Evolutionary conservation across 2,797 vertebrate species (phyloP).

Genomic region (Calcarius lapponicus): DNA sequence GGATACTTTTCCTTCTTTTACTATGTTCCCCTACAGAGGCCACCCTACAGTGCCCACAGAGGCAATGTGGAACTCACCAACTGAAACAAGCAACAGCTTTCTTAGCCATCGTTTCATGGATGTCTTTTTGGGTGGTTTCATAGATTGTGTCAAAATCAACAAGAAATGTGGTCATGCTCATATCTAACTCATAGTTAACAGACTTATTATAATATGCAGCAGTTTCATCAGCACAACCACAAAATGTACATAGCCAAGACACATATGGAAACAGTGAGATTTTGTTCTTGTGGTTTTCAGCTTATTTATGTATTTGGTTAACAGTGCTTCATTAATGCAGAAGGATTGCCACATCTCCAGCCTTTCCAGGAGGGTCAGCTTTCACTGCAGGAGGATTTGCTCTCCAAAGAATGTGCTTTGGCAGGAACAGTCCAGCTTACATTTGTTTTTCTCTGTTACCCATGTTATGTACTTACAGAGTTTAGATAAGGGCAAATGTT

Average conservation of each 20-base stretch:
- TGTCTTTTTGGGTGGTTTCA: not conserved
- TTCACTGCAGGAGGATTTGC: not conserved
- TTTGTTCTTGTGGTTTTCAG: slow-evolving; percentile 15
- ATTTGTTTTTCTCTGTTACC: not conserved
- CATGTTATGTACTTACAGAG: not conserved
- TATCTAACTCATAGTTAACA: slow-evolving; percentile 13
- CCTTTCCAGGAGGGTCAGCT: slow-evolving; percentile 2
- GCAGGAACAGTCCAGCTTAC: not conserved
- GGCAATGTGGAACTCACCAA: not conserved
- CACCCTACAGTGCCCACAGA: not conserved
- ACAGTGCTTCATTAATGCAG: not conserved
- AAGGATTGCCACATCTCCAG: not conserved
- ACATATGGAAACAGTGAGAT: slow-evolving; percentile 23
- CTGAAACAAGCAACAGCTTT: not conserved
- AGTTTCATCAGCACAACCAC: slow-evolving; percentile 19
- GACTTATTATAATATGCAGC: not conserved
- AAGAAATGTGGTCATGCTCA: not conserved
- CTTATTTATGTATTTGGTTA: slow-evolving; percentile 43
- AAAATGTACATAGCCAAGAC: not conserved
- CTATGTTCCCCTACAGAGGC: not conserved
- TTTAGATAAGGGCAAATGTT: slow-evolving; percentile 2
- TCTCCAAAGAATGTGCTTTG: slow-evolving; percentile 21
- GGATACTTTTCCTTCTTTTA: not conserved
- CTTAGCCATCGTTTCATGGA: not conserved
- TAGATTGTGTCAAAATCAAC: not conserved